Evolutionary conservation across 2,797 vertebrate species (phyloP).

Genomic region (Tragelaphus oryx): DNA sequence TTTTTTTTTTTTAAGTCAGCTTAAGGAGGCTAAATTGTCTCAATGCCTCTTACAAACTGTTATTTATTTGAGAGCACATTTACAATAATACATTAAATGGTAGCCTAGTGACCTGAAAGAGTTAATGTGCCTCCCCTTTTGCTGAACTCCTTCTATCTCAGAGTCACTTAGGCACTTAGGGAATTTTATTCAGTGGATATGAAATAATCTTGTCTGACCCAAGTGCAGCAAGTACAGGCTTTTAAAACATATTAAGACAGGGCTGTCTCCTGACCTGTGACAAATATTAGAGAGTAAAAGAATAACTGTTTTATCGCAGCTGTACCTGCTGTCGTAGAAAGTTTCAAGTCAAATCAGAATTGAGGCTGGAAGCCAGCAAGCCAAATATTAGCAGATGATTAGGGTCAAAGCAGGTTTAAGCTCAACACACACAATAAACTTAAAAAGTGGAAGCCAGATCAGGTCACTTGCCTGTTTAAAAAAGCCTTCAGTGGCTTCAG

Average conservation of each 20-base stretch:
- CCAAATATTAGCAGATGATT: background rate
- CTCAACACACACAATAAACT: background rate
- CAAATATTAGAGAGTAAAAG: background rate
- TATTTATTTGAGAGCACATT: constrained; percentile 57
- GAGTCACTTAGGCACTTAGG: constrained; percentile 58
- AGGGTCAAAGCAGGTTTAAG: background rate
- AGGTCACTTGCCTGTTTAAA: background rate
- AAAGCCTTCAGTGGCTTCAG: background rate
- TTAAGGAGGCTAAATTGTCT: constrained; percentile 50
- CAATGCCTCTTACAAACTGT: constrained; percentile 12
- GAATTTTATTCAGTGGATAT: constrained; percentile 47
- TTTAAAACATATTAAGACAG: constrained; percentile 55
- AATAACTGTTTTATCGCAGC: background rate
- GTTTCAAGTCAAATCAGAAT: constrained; percentile 13
- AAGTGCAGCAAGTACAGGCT: constrained; percentile 8
- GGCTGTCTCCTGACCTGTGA: constrained; percentile 42
- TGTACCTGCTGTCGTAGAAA: background rate
- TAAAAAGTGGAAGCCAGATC: background rate
- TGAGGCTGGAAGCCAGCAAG: background rate
- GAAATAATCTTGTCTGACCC: constrained; percentile 58
- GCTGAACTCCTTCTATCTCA: constrained; percentile 8
- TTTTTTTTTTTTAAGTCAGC: background rate
- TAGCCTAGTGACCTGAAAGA: constrained; percentile 56
- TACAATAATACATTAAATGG: constrained; percentile 34
- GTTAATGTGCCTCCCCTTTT: constrained; percentile 55